Evolutionary conservation across 1,140 invertebrate species (phyloP).

Genomic region (Plodia interpunctella): DNA sequence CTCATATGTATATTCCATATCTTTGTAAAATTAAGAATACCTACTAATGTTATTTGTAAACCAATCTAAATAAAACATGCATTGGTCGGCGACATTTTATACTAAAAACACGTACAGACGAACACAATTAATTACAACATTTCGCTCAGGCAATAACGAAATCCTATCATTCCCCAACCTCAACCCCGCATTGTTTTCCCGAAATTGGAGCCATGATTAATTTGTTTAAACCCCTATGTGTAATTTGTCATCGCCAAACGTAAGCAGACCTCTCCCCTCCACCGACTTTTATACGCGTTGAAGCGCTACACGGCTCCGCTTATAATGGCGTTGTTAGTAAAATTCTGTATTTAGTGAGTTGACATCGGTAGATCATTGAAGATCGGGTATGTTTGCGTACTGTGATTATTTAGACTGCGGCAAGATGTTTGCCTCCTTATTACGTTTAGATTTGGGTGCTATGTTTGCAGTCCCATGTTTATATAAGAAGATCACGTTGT

Average conservation of each 20-base stretch:
- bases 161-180: conserved; percentile 20
- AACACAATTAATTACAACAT: neutral
- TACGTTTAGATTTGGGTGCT: neutral
- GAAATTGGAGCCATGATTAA: conserved; percentile 71
- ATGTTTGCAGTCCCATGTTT: neutral
- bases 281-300: conserved; percentile 4
- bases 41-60: too few relatives aligned
- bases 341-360: conserved; percentile 54
- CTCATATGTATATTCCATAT: too few relatives aligned
- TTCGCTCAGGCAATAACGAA: conserved; percentile 16
- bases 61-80: too few relatives aligned
- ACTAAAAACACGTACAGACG: neutral
- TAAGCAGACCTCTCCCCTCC: conserved; percentile 12
- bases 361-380: conserved; percentile 43
- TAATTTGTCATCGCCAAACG: conserved; percentile 49
- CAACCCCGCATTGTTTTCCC: conserved; percentile 61
- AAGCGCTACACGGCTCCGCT: conserved; percentile 23
- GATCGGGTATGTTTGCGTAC: conserved; percentile 45
- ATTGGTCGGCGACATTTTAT: neutral
- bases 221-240: conserved; percentile 65
- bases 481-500: neutral
- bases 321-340: conserved; percentile 29
- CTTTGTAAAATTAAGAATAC: too few relatives aligned
- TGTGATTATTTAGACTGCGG: conserved; percentile 26
- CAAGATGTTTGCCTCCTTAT: conserved; percentile 1